Conservation (phyloP, 23 tunicate species). For the Ascidia mentula region DNA sequence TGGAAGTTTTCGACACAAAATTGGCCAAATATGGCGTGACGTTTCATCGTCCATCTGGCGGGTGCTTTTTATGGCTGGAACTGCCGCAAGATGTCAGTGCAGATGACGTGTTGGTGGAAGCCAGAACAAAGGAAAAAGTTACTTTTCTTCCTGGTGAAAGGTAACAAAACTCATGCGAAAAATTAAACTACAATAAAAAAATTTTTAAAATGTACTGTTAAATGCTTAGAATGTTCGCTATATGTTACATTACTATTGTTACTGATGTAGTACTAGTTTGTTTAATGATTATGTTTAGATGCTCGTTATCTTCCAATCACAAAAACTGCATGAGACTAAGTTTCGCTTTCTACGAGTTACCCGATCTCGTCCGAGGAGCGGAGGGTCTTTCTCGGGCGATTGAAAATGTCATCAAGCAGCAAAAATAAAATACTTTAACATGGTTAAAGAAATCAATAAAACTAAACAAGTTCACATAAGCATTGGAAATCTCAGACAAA, state of each 20-base stretch:
- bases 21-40: not conserved
- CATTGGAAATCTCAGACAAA: too few relatives aligned
- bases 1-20: not conserved
- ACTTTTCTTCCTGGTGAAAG: not conserved
- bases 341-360: not conserved
- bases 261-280: too few relatives aligned
- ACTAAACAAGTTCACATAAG: too few relatives aligned
- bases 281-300: not conserved
- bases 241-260: too few relatives aligned
- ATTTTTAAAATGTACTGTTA: too few relatives aligned
- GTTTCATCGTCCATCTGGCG: not conserved
- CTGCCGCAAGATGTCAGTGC: not conserved
- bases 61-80: not conserved
- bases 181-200: too few relatives aligned
- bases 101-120: not conserved
- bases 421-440: too few relatives aligned
- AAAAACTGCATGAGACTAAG: not conserved
- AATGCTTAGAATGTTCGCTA: too few relatives aligned
- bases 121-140: not conserved
- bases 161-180: too few relatives aligned
- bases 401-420: not conserved
- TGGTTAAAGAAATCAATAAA: too few relatives aligned
- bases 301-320: not conserved
- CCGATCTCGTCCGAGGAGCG: not conserved
- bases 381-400: slow-evolving; percentile 11